These are phyloP conservation scores for Orientallactaga bullata DNA, from an alignment of 2,113 vertebrate species.

Conservation along the genomic window DNA sequence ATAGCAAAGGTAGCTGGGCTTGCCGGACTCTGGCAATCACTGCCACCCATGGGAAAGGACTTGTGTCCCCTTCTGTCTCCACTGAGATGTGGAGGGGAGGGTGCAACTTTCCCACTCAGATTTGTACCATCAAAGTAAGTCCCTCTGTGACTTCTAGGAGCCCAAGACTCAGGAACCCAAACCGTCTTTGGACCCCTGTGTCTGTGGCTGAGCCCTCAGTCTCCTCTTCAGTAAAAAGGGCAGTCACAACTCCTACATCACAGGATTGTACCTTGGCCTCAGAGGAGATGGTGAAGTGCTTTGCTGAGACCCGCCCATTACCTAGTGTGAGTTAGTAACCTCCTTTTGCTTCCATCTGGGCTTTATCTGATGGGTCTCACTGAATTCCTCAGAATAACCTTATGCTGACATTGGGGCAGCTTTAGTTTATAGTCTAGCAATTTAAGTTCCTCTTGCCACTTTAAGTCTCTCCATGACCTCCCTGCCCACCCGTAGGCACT, in stretches of 20 bases:
- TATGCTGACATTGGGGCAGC: background rate
- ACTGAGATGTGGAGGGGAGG: too few relatives aligned
- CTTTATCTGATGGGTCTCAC: background rate
- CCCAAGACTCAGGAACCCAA: rapidly evolving
- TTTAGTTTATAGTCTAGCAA: background rate
- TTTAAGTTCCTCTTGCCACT: background rate
- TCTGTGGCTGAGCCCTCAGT: background rate
- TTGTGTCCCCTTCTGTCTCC: background rate
- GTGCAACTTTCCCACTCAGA: background rate
- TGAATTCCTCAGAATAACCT: constrained; percentile 29
- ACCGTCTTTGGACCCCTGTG: background rate
- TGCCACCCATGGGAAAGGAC: background rate
- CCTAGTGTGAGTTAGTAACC: background rate
- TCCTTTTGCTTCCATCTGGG: background rate
- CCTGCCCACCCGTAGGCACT: background rate
- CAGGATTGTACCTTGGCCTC: background rate
- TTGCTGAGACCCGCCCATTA: background rate
- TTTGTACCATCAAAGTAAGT: rapidly evolving
- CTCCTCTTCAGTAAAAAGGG: background rate
- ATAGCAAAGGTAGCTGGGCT: background rate
- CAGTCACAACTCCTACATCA: background rate
- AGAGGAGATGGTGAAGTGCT: rapidly evolving
- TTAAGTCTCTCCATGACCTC: background rate
- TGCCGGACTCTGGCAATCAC: too few relatives aligned
- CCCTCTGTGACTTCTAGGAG: background rate